A percentile compares a stretch with the other conserved stretches of the same genome.
phyloP scores from a whole-genome alignment of 2,888 invertebrate species.

The Eilema depressum region DNA sequence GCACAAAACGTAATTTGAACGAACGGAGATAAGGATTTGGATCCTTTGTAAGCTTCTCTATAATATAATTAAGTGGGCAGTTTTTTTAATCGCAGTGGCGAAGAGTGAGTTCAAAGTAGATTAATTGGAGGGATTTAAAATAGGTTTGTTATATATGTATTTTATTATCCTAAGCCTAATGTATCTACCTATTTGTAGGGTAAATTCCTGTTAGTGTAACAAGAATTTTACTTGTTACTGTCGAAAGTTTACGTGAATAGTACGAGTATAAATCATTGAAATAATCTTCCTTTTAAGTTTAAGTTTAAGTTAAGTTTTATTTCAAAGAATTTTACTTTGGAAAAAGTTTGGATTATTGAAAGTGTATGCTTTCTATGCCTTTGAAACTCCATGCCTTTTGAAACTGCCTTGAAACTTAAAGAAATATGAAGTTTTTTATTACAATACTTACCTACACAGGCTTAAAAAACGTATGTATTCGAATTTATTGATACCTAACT shows the following conservation, averaged over 20 bases:
- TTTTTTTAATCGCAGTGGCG: constrained; percentile 35
- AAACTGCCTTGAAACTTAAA: too few relatives aligned
- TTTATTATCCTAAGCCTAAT: neutral
- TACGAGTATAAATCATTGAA: too few relatives aligned
- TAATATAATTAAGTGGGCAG: constrained; percentile 47
- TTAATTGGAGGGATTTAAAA: neutral
- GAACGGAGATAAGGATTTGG: constrained; percentile 53
- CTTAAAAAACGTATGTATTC: constrained; percentile 8
- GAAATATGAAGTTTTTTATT: too few relatives aligned
- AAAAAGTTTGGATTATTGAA: too few relatives aligned
- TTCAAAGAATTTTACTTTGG: too few relatives aligned
- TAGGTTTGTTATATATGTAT: too few relatives aligned
- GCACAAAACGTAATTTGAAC: constrained; percentile 51
- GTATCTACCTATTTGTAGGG: neutral
- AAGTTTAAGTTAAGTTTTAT: too few relatives aligned
- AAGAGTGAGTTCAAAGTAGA: constrained; percentile 10
- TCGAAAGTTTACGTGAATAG: too few relatives aligned
- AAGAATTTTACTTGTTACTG: too few relatives aligned
- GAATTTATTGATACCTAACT: constrained; percentile 36
- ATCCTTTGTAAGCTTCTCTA: constrained; percentile 39
- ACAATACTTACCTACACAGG: neutral
- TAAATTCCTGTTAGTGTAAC: neutral
- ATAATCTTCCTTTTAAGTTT: too few relatives aligned
- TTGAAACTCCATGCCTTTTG: too few relatives aligned
- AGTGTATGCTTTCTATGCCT: too few relatives aligned